Evolutionary conservation across 2,797 vertebrate genomes (phyloP), one percentile per base, ranked within the genome.

Genomic region (Otus scops): DNA sequence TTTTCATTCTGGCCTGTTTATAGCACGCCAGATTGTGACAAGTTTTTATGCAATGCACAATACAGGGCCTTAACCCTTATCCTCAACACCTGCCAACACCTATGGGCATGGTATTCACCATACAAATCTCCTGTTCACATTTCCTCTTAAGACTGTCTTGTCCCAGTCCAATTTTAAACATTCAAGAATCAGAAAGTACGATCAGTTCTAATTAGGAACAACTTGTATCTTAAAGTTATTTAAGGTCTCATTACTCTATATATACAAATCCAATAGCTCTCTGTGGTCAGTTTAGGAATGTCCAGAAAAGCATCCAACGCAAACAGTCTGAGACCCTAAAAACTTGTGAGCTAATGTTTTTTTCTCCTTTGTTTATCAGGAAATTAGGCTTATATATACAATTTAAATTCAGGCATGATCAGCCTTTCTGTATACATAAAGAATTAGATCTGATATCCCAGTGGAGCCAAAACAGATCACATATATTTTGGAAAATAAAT

Each of bases 341-440:
- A 85, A 51, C 36, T 83, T 56, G 34, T 70, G 23, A 86, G 89
- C 34, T 89, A 45, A 78, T 77, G 36, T 41, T 92, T 92, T 88
- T 73, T 83, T 65, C 60, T 92, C 21, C 0, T 88, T 68, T 90
- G 47, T 92, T 93, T 95, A 56, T 63, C 80, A 92, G 83, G 89
- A 96, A 94, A 95, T 83, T 24, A 65, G 53, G n/a, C 20, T 92
- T 93, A 95, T 92, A 95, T 90, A 67, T 82, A 21, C 16, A 88
- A 89, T 59, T 76, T 81, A 81, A 78, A 88, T 92, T 80, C 50
- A 91, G 88, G 14, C 71, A 89, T 34, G 45, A 84, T 56, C 4
- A 19, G 59, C n/a, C 23, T 56, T 84, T 79, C 79, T 85, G 34
- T 48, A 36, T 34, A 54, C 53, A 76, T 56, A 56, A 90, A 92